Evolutionary conservation across 1,140 invertebrate genomes (phyloP).

Genomic region (Leptinotarsa defecta): DNA sequence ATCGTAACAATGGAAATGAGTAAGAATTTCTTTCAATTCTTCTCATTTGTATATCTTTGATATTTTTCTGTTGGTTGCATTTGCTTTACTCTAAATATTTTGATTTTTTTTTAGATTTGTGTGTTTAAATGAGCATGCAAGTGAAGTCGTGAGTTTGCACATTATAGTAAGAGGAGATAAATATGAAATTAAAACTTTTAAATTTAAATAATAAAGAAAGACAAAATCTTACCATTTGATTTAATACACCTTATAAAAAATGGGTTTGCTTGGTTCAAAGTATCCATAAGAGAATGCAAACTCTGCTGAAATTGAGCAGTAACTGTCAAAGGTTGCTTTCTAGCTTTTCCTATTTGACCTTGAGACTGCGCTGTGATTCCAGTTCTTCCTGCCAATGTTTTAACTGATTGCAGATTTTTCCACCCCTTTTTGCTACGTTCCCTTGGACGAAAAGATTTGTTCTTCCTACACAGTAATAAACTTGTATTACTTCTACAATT

Average conservation of each 20-base stretch:
- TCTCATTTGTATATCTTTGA: too few species aligned
- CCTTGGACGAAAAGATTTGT: conserved; percentile 84
- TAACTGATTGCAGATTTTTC: conserved; percentile 88
- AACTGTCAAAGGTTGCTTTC: conserved; percentile 89
- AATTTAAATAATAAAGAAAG: neutral
- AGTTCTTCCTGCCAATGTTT: conserved; percentile 79
- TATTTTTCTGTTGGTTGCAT: too few species aligned
- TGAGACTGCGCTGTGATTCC: conserved; percentile 60
- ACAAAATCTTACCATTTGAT: conserved; percentile 68
- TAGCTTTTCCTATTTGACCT: conserved; percentile 67
- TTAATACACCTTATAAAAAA: conserved; percentile 98
- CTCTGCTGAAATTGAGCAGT: conserved; percentile 94
- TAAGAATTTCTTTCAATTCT: too few species aligned
- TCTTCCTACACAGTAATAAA: conserved; percentile 69
- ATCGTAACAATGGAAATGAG: too few species aligned
- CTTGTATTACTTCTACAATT: too few species aligned
- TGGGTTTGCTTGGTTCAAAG: conserved; percentile 91
- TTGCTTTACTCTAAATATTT: too few species aligned
- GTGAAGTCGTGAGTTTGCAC: too few species aligned
- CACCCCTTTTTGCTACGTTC: conserved; percentile 78
- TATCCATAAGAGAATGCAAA: conserved; percentile 89
- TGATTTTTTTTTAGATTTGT: too few species aligned
- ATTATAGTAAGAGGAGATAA: too few species aligned
- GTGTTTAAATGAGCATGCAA: too few species aligned
- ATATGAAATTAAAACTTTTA: too few species aligned